phyloP scores from a whole-genome alignment of 2,797 vertebrate genomes.

The Tarsius wallacei region DNA sequence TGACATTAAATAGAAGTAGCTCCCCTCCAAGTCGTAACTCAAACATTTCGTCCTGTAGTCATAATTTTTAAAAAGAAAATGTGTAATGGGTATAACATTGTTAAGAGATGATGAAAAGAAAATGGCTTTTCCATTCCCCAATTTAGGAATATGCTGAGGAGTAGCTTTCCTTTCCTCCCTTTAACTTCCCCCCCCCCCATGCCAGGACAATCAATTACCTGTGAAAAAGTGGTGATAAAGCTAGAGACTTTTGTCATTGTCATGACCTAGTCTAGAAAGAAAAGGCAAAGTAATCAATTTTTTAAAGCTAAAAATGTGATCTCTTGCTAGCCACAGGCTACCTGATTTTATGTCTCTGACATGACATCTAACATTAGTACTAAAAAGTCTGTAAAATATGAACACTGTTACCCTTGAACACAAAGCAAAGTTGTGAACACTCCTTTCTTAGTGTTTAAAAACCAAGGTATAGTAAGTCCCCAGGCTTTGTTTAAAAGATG shows the following conservation, averaged over 20 bases:
- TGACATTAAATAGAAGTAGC: neutral
- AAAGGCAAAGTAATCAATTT: neutral
- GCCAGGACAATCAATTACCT: neutral
- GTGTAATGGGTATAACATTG: neutral
- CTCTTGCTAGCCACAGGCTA: neutral
- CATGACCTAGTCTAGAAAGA: neutral
- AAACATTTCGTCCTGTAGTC: neutral
- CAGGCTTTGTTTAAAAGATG: neutral
- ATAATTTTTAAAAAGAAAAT: conserved; percentile 48
- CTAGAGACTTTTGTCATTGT: conserved; percentile 25
- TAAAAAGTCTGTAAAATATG: neutral
- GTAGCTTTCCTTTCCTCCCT: neutral
- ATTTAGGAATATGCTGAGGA: conserved; percentile 24
- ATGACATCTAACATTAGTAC: neutral
- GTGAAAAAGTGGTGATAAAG: neutral
- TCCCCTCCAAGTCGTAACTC: neutral
- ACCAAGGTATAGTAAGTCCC: neutral
- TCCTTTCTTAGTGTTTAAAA: neutral
- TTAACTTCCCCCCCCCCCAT: neutral
- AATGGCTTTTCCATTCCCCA: neutral
- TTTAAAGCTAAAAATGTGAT: neutral
- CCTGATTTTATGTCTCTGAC: neutral
- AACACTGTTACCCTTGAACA: neutral
- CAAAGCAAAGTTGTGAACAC: neutral
- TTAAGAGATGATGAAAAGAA: conserved; percentile 11